A percentile compares a stretch with the other conserved stretches of the same genome.
Conservation (phyloP, 2,113 vertebrate genomes). For the Lophotis ruficrista region DNA sequence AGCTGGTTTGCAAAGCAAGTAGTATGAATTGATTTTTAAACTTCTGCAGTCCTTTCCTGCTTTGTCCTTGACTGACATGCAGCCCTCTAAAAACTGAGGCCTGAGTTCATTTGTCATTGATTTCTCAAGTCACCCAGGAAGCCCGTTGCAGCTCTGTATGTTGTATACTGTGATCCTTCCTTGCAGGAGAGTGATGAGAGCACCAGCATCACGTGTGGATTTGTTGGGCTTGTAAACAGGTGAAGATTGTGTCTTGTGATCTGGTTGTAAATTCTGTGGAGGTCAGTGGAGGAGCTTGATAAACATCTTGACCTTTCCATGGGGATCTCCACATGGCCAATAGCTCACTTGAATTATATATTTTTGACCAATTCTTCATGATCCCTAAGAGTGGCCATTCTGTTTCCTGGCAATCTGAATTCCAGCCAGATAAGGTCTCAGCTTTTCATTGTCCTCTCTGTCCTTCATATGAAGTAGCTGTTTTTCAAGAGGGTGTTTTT, state of each 20-base stretch:
- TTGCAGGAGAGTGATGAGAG: not conserved
- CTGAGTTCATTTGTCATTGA: not conserved
- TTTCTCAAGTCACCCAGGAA: not conserved
- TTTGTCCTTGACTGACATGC: not conserved
- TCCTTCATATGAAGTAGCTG: not conserved
- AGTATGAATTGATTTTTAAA: not conserved
- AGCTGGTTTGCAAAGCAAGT: not conserved
- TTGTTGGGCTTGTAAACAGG: not conserved
- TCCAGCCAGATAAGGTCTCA: not conserved
- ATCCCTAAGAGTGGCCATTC: not conserved
- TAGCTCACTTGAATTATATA: not conserved
- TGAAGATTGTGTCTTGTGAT: not conserved
- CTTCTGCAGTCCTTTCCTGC: not conserved
- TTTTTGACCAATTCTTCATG: not conserved
- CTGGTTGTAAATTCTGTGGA: not conserved
- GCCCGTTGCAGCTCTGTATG: fast-evolving
- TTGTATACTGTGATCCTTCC: not conserved
- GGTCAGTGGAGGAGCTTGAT: not conserved
- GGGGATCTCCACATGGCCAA: not conserved
- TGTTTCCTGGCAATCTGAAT: not conserved
- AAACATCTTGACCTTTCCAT: not conserved
- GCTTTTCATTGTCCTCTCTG: not conserved
- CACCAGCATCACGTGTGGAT: not conserved
- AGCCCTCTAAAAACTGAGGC: not conserved
- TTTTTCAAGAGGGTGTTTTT: not conserved